Percentiles rank a stretch among this genome's conserved stretches.
Evolutionary conservation across 2,888 invertebrate species (phyloP).

Genomic region (Ryuthela nishihirai): DNA sequence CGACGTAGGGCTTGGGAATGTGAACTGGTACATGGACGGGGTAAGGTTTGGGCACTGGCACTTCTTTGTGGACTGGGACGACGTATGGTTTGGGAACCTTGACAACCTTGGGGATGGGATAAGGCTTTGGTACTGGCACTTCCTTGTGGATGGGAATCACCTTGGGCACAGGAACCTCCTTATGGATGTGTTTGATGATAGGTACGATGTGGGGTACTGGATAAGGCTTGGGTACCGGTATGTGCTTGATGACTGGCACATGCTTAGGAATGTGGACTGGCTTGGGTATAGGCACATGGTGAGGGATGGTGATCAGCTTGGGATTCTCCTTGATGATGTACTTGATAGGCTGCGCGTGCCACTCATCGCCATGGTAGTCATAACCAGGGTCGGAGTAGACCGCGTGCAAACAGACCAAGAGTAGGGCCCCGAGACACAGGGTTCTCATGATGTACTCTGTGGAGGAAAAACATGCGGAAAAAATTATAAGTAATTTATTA

Average conservation of each 20-base stretch:
- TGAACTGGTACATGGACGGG: slow-evolving; percentile 39
- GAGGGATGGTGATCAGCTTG: slow-evolving; percentile 36
- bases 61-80: slow-evolving; percentile 38
- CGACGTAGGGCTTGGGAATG: slow-evolving; percentile 40
- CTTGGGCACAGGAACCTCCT: slow-evolving; percentile 31
- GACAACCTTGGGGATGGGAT: slow-evolving; percentile 37
- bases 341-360: slow-evolving; percentile 33
- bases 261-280: slow-evolving; percentile 27
- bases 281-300: slow-evolving; percentile 34
- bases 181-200: slow-evolving; percentile 31
- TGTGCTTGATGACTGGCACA: slow-evolving; percentile 28
- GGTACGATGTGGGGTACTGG: slow-evolving; percentile 27
- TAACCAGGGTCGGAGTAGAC: slow-evolving; percentile 3
- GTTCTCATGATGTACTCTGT: slow-evolving; percentile 15
- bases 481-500: background rate
- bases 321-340: slow-evolving; percentile 37
- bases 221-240: slow-evolving; percentile 35
- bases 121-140: slow-evolving; percentile 35
- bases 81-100: slow-evolving; percentile 38
- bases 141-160: slow-evolving; percentile 31
- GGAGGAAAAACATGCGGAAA: background rate
- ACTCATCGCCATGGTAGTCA: slow-evolving; percentile 15
- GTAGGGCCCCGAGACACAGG: slow-evolving; percentile 22
- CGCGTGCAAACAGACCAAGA: slow-evolving; percentile 13
- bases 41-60: slow-evolving; percentile 37